Percentiles rank a stretch among this genome's conserved stretches.
Evolutionary conservation across 2,888 invertebrate genomes (phyloP).

Genomic region (Spicauda simplicius): DNA sequence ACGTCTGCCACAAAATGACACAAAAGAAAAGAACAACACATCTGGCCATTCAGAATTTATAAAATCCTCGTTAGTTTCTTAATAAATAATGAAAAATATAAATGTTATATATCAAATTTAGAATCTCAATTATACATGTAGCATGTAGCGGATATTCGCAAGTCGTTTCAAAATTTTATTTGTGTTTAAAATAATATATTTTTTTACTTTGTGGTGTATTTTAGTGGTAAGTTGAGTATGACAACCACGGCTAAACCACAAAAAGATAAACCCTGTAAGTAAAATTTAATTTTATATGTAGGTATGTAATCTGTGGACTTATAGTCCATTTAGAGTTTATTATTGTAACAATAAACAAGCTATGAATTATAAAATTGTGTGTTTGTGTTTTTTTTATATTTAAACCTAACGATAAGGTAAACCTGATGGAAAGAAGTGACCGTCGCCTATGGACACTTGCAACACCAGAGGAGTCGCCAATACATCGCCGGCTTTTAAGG

Average conservation of each 20-base stretch:
- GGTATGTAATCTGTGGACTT: too few species aligned
- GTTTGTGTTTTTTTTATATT: too few species aligned
- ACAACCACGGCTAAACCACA: slow-evolving; percentile 61
- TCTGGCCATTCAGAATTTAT: slow-evolving; percentile 9
- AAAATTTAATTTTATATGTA: not conserved
- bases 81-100: not conserved
- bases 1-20: slow-evolving; percentile 22
- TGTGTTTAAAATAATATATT: slow-evolving; percentile 17
- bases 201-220: slow-evolving; percentile 12
- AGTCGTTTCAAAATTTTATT: slow-evolving; percentile 28
- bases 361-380: too few species aligned
- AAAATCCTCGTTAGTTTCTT: slow-evolving; percentile 27
- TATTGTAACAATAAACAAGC: too few species aligned
- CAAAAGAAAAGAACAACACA: not conserved
- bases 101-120: slow-evolving; percentile 40
- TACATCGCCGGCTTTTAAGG: too few species aligned
- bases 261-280: slow-evolving; percentile 73
- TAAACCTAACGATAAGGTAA: too few species aligned
- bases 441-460: too few species aligned
- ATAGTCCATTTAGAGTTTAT: too few species aligned
- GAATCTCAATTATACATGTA: slow-evolving; percentile 39
- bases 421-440: too few species aligned
- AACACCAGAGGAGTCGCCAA: too few species aligned
- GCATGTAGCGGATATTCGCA: slow-evolving; percentile 34
- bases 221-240: slow-evolving; percentile 51